Evolutionary conservation across 2,113 vertebrate species (phyloP), one percentile per base, ranked within the genome.

Genomic region (Montifringilla adamsi): DNA sequence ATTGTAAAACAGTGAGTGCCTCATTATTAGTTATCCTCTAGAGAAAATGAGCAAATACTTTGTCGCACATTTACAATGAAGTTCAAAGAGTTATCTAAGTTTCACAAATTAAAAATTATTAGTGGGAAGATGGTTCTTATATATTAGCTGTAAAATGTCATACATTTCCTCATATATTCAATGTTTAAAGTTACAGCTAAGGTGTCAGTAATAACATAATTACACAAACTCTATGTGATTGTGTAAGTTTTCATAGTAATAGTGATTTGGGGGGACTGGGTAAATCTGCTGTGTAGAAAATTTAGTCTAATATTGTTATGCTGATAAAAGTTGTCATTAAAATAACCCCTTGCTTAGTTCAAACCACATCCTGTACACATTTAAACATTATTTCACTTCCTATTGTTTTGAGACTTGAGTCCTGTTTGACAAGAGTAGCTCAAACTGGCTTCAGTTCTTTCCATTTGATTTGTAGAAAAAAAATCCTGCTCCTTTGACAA

Each of bases 11-110:
- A 77, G 28, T 62, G 49, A 94, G 60, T 96, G 80, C 59, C 67
- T 83, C 62, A 44, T 92, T 97, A 83, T 87, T 89, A 85, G 58
- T 95, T 95, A 91, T 22, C 60, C 90, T 66, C 85, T 89, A 53
- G 90, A 90, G 81, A 77, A 75, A 75, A 72, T 27, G 64, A 88
- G 82, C 49, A 68, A 67, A 86, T 28, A 16, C 46, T 96, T 78
- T 67, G 85, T 86, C 52, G 56, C 72, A 59, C 2, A 7, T 87
- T 81, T 31, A 43, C 73, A 87, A 0, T 72, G 46, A 81, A 89
- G 50, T 62, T 84, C 6, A 15, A 56, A 69, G 31, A 39, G 3
- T 83, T 85, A 56, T 43, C 20, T 77, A 33, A 18, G 88, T 55
- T 94, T 92, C 22, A 37, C 19, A 81, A 16, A 44, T 72, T 50